Evolutionary conservation across 2,797 vertebrate species (phyloP).

Genomic region (Sternarchorhynchus goeldii): DNA sequence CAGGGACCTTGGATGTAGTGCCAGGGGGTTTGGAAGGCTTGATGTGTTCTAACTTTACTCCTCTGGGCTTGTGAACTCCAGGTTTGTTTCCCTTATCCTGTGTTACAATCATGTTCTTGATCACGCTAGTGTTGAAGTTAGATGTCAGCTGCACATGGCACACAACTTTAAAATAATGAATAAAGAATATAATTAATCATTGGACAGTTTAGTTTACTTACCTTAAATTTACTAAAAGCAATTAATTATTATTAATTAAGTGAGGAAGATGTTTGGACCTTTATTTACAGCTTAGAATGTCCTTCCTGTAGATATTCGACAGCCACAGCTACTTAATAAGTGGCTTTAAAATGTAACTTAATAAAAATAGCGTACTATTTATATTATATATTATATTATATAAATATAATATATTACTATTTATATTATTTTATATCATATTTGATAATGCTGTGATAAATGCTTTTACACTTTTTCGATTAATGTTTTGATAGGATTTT

Average conservation of each 20-base stretch:
- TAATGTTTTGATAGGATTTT: too few relatives aligned
- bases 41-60: background rate
- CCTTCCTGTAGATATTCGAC: too few relatives aligned
- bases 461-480: too few relatives aligned
- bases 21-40: background rate
- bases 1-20: too few relatives aligned
- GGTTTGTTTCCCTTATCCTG: background rate
- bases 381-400: too few relatives aligned
- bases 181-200: background rate
- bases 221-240: background rate
- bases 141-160: constrained; percentile 52
- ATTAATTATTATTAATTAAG: background rate
- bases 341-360: background rate
- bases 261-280: too few relatives aligned
- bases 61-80: background rate
- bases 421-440: too few relatives aligned
- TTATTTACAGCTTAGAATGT: background rate
- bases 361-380: background rate
- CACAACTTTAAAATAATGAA: constrained; percentile 52
- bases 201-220: background rate
- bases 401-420: too few relatives aligned
- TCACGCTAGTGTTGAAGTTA: constrained; percentile 53
- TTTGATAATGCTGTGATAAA: too few relatives aligned
- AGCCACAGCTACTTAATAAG: background rate
- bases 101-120: constrained; percentile 14